Base-by-base conservation (phyloP, 2,113 vertebrate species). In the Uropsilus gracilis region DNA sequence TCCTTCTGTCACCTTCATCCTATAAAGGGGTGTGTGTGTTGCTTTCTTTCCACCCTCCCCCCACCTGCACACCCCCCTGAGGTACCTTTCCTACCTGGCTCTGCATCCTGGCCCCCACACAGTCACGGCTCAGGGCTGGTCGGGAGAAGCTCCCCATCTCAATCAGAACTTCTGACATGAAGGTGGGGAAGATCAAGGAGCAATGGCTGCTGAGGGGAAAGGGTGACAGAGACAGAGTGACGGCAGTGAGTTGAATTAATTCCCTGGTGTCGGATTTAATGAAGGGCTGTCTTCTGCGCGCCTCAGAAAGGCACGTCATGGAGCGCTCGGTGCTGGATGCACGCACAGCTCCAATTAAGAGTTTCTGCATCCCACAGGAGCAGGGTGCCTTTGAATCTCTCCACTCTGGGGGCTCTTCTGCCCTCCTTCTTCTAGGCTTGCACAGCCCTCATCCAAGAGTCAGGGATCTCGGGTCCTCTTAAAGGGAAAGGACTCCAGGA, bases 231-330 rank as follows among this genome's bases (percentile, higher is more conserved):
- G 89, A 90, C 92, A 95, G 97, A 95, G 66, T 97, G 97, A 97
- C 32, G 91, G 96, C 96, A 93, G 84, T 13, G 95, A 94, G 95
- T 63, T 72, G 96, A 94, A 96, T 96, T 97, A 97, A 97, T 97
- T 97, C 96, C 95, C 94, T 94, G 91, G 95, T 97, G 97, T 97
- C 95, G 76, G 87, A 94, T 96, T 97, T 97, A 97, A 97, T 97
- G 96, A 97, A 96, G 96, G 95, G 94, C 95, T 97, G 96, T 96
- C 96, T 95, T 81, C 96, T 81, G 78, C 24, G 68, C 94, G 91
- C 90, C 53, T 91, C 86, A 16, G 89, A 91, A 94, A 94, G 94
- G 89, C 97, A 78, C 95, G 80, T 86, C 94, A 28, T 50, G 66
- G 91, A 71, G 86, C 61, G 86, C 95, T 84, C 8, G 39, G 95